Percentiles rank a stretch among this genome's conserved stretches.
Conservation (phyloP, 2,113 vertebrate species). For the Harpagus bidentatus region DNA sequence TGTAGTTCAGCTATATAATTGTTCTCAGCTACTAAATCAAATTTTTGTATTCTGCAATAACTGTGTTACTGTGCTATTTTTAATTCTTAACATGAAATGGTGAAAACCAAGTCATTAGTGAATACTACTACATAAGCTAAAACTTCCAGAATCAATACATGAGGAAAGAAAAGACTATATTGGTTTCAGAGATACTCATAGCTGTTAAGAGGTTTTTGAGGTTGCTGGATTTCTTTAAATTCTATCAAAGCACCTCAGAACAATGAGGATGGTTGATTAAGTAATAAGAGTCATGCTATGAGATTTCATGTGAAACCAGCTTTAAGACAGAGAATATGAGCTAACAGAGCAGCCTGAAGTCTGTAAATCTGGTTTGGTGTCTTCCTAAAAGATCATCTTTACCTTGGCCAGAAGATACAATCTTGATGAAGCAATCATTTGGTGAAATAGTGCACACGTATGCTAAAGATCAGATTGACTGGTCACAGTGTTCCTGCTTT, state of each 20-base stretch:
- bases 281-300: neutral
- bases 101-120: neutral
- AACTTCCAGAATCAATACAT: neutral
- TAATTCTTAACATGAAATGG: neutral
- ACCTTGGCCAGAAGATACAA: neutral
- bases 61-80: neutral
- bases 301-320: neutral
- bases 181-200: neutral
- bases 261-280: neutral
- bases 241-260: conserved; percentile 8
- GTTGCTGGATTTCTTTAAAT: conserved; percentile 10
- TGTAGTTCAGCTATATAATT: neutral
- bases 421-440: neutral
- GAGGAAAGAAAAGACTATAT: neutral
- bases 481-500: neutral
- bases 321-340: neutral
- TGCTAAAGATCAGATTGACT: neutral
- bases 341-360: neutral
- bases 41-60: neutral
- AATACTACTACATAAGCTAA: neutral
- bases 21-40: neutral
- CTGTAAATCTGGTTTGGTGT: neutral
- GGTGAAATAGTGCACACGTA: neutral
- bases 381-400: neutral
- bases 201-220: neutral